phyloP scores from a whole-genome alignment of 2,797 vertebrate species.

The Arrhamphus sclerolepis region DNA sequence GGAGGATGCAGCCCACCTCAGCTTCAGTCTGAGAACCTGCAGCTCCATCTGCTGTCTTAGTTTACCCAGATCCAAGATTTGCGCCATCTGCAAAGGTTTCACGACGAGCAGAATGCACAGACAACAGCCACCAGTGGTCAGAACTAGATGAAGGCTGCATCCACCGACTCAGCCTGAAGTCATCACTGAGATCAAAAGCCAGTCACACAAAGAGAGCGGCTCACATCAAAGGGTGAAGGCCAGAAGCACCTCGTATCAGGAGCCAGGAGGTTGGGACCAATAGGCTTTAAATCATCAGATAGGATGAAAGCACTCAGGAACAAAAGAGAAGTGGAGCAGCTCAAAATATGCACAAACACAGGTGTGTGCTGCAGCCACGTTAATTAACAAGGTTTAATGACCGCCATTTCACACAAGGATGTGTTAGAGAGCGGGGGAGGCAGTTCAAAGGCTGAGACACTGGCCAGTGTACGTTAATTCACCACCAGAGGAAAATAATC shows the following conservation, averaged over 20 bases:
- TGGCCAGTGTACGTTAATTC: too few species aligned
- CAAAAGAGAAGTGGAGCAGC: too few species aligned
- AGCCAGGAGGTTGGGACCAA: background rate
- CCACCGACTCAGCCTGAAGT: background rate
- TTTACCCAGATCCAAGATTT: slow-evolving; percentile 2
- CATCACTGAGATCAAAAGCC: slow-evolving; percentile 6
- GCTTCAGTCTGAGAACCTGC: slow-evolving; percentile 4
- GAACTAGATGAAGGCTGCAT: background rate
- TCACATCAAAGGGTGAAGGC: slow-evolving; percentile 3
- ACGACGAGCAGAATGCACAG: background rate
- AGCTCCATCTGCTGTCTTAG: slow-evolving; percentile 63
- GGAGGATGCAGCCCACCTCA: too few species aligned
- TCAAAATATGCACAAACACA: too few species aligned
- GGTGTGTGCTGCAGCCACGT: too few species aligned
- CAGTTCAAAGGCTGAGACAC: too few species aligned
- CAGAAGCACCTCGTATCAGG: background rate
- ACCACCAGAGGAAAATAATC: too few species aligned
- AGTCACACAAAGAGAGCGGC: background rate
- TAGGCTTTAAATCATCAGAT: too few species aligned
- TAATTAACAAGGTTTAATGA: too few species aligned
- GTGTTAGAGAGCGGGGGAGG: too few species aligned
- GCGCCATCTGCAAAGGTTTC: background rate
- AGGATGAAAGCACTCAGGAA: too few species aligned
- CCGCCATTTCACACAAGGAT: too few species aligned
- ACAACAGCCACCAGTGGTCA: background rate